phyloP scores from a whole-genome alignment of 2,113 vertebrate species.

The Paralichthys olivaceus region DNA sequence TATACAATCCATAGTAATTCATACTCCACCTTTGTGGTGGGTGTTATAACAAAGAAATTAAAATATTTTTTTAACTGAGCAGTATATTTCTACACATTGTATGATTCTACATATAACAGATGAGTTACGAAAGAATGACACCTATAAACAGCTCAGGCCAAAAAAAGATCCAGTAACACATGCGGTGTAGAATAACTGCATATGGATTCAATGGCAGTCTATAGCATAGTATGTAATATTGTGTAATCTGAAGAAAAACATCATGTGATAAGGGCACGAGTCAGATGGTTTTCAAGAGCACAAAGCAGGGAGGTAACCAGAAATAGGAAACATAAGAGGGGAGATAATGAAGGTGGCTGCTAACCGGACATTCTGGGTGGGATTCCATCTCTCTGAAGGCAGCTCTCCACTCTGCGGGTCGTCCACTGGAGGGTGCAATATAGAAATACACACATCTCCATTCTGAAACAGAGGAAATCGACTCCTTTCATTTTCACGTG shows the following conservation, averaged over 20 bases:
- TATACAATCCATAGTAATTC: no score
- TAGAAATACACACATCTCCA: conserved; percentile 97
- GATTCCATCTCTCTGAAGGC: conserved; percentile 97
- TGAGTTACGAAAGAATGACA: not conserved
- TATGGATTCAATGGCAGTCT: conserved; percentile 6
- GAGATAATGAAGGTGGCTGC: conserved; percentile 33
- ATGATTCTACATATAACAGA: not conserved
- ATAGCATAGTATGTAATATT: not conserved
- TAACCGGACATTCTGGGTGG: conserved; percentile 97
- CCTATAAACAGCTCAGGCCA: no score
- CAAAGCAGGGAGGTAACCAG: conserved; percentile 24
- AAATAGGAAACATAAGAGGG: conserved; percentile 8
- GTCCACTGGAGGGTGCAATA: conserved; percentile 95
- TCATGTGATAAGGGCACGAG: conserved; percentile 36
- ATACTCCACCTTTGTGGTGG: no score
- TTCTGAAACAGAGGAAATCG: conserved; percentile 81
- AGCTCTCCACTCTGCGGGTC: conserved; percentile 98
- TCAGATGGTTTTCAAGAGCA: not conserved
- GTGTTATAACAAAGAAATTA: no score
- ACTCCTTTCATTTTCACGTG: not conserved
- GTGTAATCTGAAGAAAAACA: conserved; percentile 16
- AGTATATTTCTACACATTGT: not conserved
- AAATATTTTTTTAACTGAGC: not conserved
- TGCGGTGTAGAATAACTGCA: not conserved
- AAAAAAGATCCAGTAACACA: conserved; percentile 18